Evolutionary conservation across 2,888 invertebrate genomes (phyloP).

Genomic region (Drosophila merina): DNA sequence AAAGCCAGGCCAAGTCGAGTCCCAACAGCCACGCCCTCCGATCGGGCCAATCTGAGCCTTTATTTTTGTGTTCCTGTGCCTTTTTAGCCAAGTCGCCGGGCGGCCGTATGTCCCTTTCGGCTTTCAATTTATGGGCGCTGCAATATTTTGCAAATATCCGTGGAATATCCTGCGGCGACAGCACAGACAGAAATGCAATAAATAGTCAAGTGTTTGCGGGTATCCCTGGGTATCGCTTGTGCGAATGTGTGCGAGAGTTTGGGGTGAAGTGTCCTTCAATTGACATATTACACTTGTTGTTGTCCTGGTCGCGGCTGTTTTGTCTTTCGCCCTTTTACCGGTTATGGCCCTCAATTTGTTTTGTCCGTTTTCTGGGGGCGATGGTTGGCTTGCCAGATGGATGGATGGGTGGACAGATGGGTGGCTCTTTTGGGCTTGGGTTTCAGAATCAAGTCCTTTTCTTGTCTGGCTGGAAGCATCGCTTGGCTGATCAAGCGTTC

Average conservation of each 20-base stretch:
- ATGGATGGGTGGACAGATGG: constrained; percentile 7
- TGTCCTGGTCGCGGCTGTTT: constrained; percentile 52
- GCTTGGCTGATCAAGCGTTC: constrained; percentile 62
- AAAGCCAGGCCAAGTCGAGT: constrained; percentile 37
- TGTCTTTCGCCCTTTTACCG: constrained; percentile 49
- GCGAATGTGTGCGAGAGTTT: constrained; percentile 19
- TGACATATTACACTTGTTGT: constrained; percentile 77
- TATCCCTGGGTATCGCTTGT: constrained; percentile 20
- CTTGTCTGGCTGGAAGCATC: constrained; percentile 41
- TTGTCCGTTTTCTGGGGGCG: constrained; percentile 9
- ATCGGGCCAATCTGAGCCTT: constrained; percentile 9
- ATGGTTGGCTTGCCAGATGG: background rate
- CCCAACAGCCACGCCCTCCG: constrained; percentile 37
- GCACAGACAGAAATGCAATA: constrained; percentile 72
- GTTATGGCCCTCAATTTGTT: constrained; percentile 46
- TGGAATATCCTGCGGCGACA: constrained; percentile 74
- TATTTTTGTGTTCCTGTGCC: constrained; percentile 1
- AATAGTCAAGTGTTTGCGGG: constrained; percentile 63
- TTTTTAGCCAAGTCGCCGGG: constrained; percentile 37
- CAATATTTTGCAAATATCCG: constrained; percentile 78
- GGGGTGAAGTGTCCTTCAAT: constrained; percentile 63
- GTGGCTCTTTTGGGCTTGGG: background rate
- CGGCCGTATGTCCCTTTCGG: constrained; percentile 58
- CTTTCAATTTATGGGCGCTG: constrained; percentile 74
- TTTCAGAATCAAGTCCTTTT: constrained; percentile 6